Base-by-base conservation (phyloP, 2,888 invertebrate species). In the Eupeodes latifasciatus region DNA sequence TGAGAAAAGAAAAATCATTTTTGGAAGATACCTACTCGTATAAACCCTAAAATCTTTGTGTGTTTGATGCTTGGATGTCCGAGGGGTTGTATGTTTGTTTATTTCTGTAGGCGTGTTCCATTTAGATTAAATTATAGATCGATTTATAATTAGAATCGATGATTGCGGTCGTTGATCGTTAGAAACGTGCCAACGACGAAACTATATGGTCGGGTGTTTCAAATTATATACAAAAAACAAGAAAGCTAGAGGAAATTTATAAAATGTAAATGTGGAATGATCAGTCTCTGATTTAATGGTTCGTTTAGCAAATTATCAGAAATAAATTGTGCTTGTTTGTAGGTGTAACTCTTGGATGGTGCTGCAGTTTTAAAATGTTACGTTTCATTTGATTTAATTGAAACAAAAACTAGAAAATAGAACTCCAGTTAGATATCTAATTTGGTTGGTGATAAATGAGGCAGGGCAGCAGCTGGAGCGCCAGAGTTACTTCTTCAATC, bases 111-210 rank as follows among this genome's bases (percentile, higher is more conserved):
- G n/a, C 55, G 71, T 71, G 71, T 16, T 59, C 14, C 10, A 49
- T 69, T 69, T 64, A 49, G 49, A 36, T 36, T 59, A 19, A 5
- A 57, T 4, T 7, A 16, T 40, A 77, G 47, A 27, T 66, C 40
- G 74, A 59, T 27, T 44, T 79, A 84, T 74, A 78, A 78, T 79
- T 79, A 84, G 79, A 67, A 51, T 2, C 40, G 59, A 47, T 57
- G 77, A 59, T 61, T 61, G 74, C 66, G 77, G 57, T 77, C 53
- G 77, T 64, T 71, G 61, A 64, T 71, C 77, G 77, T 77, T 49
- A 71, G 62, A 71, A 49, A 55, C 61, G 47, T 53, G 79, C 62
- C 72, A 67, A 59, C 27, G 36, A 44, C 44, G 14, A 61, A 16
- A 62, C 14, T 44, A 47, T 44, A 47, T 27, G 47, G 12, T 44